Evolutionary conservation across 1,140 invertebrate genomes (phyloP).

Genomic region (Drosophila sechellia): DNA sequence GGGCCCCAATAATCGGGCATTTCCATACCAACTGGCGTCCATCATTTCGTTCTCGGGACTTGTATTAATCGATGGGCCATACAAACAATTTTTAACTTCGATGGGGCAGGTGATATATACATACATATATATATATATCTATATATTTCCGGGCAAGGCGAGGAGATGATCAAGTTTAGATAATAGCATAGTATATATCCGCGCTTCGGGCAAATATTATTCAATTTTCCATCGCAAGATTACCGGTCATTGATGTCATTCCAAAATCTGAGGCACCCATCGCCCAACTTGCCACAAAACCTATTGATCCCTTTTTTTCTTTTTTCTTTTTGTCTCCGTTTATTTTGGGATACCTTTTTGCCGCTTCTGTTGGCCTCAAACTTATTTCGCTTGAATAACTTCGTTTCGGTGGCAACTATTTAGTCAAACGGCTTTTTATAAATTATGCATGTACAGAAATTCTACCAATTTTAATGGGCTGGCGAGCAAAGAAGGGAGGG

Average conservation of each 20-base stretch:
- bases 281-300: constrained; percentile 2
- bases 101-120: background rate
- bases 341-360: constrained; percentile 26
- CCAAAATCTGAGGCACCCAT: background rate
- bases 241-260: background rate
- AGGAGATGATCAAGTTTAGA: background rate
- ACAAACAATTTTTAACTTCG: constrained; percentile 23
- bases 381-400: constrained; percentile 44
- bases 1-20: constrained; percentile 29
- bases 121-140: background rate
- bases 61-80: constrained; percentile 9
- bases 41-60: constrained; percentile 19
- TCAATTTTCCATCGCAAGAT: no score
- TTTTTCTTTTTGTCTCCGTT: background rate
- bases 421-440: constrained; percentile 42
- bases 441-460: constrained; percentile 57
- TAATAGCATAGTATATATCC: background rate
- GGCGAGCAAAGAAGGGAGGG: background rate
- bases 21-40: constrained; percentile 27
- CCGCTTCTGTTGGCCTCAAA: background rate
- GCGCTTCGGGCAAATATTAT: background rate
- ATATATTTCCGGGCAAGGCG: background rate
- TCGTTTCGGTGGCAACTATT: constrained; percentile 25
- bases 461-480: constrained; percentile 41
- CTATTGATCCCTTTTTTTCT: constrained; percentile 23